Conservation (phyloP, 1,140 invertebrate species). For the Calliphora vicina region DNA sequence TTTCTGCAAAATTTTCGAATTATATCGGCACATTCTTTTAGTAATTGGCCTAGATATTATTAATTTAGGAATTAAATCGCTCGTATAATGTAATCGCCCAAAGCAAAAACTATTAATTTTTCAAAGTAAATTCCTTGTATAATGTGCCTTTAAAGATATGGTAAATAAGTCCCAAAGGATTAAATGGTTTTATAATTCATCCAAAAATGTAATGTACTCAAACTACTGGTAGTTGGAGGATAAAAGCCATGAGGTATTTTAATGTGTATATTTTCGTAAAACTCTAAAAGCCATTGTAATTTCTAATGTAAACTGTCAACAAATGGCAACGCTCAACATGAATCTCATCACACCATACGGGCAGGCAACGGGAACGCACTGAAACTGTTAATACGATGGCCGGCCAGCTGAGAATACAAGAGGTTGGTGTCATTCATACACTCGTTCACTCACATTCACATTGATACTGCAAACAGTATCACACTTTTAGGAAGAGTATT, state of each 20-base stretch:
- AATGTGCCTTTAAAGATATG: background rate
- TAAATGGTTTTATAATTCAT: background rate
- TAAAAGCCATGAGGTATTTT: background rate
- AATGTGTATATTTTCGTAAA: background rate
- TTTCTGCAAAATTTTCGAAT: no score
- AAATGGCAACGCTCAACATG: background rate
- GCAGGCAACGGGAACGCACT: background rate
- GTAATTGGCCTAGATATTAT: no score
- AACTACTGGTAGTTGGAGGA: background rate
- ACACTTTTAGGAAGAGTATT: conserved; percentile 37
- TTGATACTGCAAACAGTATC: background rate
- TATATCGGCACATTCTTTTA: no score
- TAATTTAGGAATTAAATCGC: no score
- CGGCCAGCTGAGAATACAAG: conserved; percentile 20
- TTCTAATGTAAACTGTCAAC: conserved; percentile 9
- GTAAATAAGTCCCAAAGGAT: background rate
- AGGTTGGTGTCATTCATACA: background rate
- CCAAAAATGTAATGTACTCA: background rate
- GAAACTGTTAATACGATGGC: background rate
- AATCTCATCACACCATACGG: background rate
- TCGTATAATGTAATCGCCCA: no score
- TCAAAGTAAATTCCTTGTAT: background rate
- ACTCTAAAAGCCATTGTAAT: conserved; percentile 6
- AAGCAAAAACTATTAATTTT: background rate
- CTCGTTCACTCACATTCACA: background rate